A percentile compares a stretch with the other conserved stretches of the same genome.
These are phyloP conservation scores for Aphaenogaster floridana DNA, from an alignment of 1,140 invertebrate genomes.

Conservation along the genomic window DNA sequence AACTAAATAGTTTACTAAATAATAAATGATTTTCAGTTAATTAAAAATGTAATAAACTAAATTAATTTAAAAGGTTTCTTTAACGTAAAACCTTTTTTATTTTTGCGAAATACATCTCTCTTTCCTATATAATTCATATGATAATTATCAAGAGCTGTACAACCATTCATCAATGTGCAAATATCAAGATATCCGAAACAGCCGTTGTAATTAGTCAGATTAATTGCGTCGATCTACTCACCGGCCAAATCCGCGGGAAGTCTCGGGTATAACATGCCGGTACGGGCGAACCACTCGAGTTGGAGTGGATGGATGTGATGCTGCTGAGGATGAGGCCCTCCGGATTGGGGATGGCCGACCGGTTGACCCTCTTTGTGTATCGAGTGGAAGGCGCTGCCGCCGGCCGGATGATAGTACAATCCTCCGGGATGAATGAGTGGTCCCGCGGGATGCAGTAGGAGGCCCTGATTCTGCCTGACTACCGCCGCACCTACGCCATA, in stretches of 20 bases:
- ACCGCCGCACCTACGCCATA: conserved; percentile 74
- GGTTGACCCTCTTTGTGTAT: conserved; percentile 85
- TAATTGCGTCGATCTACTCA: conserved; percentile 76
- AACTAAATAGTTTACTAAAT: too few relatives aligned
- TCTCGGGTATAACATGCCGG: conserved; percentile 94
- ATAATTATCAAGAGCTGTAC: not conserved
- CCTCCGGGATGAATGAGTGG: conserved; percentile 82
- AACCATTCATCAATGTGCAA: not conserved
- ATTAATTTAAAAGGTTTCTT: not conserved
- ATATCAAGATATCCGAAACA: not conserved
- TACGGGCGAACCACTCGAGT: conserved; percentile 94
- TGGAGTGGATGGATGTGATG: conserved; percentile 93
- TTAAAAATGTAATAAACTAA: too few relatives aligned
- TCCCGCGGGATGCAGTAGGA: conserved; percentile 82
- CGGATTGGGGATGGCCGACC: conserved; percentile 80
- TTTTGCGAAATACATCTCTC: not conserved
- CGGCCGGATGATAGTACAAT: conserved; percentile 84
- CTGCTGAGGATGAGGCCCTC: conserved; percentile 80
- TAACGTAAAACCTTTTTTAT: not conserved
- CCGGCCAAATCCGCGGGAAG: conserved; percentile 90
- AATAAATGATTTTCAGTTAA: too few relatives aligned
- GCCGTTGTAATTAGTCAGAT: conserved; percentile 20
- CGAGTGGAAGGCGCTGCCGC: conserved; percentile 85
- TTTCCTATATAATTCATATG: not conserved
- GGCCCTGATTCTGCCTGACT: conserved; percentile 81